phyloP scores from a whole-genome alignment of 2,113 vertebrate species.

The Psilopogon haemacephalus region DNA sequence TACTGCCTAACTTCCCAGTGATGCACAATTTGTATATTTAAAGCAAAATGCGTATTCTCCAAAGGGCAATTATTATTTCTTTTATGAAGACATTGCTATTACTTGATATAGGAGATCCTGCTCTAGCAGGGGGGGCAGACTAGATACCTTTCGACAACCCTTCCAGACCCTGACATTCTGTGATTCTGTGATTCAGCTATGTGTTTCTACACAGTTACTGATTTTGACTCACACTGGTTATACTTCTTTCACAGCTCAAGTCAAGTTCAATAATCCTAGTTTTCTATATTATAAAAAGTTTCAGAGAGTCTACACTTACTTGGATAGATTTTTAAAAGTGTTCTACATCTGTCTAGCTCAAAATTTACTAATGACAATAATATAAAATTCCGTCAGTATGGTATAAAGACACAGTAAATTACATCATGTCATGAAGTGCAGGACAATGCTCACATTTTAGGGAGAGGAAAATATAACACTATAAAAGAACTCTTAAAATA shows the following conservation, averaged over 20 bases:
- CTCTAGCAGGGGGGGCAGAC: too few relatives aligned
- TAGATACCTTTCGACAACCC: too few relatives aligned
- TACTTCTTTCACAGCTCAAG: not conserved
- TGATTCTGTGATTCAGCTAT: not conserved
- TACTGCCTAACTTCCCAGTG: not conserved
- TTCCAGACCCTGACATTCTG: too few relatives aligned
- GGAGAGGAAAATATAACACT: not conserved
- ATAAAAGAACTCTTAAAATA: not conserved
- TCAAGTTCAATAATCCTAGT: not conserved
- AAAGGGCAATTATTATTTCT: not conserved
- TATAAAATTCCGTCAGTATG: not conserved
- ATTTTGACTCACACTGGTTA: not conserved
- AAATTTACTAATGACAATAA: not conserved
- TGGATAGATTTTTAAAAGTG: not conserved
- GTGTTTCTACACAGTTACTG: not conserved
- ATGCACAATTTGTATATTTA: not conserved
- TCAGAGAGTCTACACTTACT: not conserved
- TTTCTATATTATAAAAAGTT: not conserved
- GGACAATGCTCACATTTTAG: not conserved
- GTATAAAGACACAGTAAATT: not conserved
- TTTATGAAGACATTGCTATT: not conserved
- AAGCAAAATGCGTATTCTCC: not conserved
- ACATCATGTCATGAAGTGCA: not conserved
- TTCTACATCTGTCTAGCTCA: not conserved
- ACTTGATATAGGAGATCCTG: not conserved